Evolutionary conservation across 2,113 vertebrate species (phyloP), one percentile per base, ranked within the genome.

Genomic region (Eulemur macaco): DNA sequence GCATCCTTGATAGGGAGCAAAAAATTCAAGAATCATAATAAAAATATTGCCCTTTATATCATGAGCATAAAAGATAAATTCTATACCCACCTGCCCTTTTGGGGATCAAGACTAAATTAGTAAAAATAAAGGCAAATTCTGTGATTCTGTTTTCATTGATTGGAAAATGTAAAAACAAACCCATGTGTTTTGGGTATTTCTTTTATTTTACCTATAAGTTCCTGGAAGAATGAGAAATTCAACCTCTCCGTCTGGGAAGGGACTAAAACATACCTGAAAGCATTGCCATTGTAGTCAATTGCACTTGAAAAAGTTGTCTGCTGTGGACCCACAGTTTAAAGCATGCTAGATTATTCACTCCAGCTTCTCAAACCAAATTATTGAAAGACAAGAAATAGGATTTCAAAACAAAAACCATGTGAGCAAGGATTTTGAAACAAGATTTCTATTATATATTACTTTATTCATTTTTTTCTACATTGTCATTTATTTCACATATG

Each of bases 161-260:
- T 66, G 25, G 50, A 78, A 20, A 17, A 78, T 83, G 47, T 87
- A 52, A 73, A 39, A 95, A 80, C 73, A 58, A 73, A 74, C 63
- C 17, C 4, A 0, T 20, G 1, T 83, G 34, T 64, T 95, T 95
- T 17, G 14, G 13, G 0, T 50, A 47, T 93, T 83, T 69, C 58
- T 66, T 86, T 83, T 29, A 63, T 86, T 95, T 94, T 71, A 68
- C 80, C 50, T 89, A 8, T 42, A 80, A 66, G 8, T 94, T 87
- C 25, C 42, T 89, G 68, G 39, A 81, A 81, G 63, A 96, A 85
- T 86, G 34, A 69, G 15, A 85, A 84, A 68, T 42, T 74, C 50
- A 45, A 3, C 56, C 34, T 94, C 45, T 92, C n/a, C 58, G 8
- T 74, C 18, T 58, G 17, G 8, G 60, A 66, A 39, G 47, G 37